These are phyloP conservation scores for Neoascia interrupta DNA, from an alignment of 2,888 invertebrate genomes.

Conservation along the genomic window DNA sequence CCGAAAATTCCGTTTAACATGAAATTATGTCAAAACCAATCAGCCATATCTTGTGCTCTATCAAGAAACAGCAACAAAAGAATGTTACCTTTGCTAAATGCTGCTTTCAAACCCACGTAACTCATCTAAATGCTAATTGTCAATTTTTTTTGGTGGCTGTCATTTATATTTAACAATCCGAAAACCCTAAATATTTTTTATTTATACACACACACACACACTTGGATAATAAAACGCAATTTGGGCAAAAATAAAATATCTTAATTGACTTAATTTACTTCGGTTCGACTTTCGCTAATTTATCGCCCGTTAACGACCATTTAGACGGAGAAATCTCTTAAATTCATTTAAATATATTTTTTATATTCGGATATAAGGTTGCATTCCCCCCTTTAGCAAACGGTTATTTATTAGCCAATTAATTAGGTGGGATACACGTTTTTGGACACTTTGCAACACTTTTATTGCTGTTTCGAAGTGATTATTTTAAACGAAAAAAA, in stretches of 20 bases:
- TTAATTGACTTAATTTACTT: conserved; percentile 62
- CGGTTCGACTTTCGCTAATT: conserved; percentile 59
- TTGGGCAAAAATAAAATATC: conserved; percentile 60
- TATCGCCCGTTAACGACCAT: conserved; percentile 60
- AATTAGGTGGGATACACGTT: conserved; percentile 62
- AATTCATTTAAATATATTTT: conserved; percentile 56
- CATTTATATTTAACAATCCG: conserved; percentile 30
- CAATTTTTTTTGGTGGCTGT: neutral
- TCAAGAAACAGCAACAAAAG: too few species aligned
- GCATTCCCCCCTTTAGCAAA: conserved; percentile 46
- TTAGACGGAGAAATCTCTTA: conserved; percentile 62
- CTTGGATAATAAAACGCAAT: conserved; percentile 38
- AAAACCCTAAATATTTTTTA: too few species aligned
- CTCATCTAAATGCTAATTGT: conserved; percentile 43
- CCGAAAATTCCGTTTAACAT: too few species aligned
- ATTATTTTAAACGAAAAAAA: conserved; percentile 47
- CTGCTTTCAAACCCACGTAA: conserved; percentile 49
- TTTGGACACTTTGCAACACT: conserved; percentile 65
- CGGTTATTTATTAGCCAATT: conserved; percentile 63
- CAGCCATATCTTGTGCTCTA: too few species aligned
- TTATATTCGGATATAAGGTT: conserved; percentile 37
- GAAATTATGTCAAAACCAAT: too few species aligned
- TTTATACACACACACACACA: too few species aligned
- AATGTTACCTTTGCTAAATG: conserved; percentile 52
- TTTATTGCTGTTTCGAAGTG: conserved; percentile 37